Conservation (phyloP, 2,113 vertebrate genomes). For the Geococcyx californianus region DNA sequence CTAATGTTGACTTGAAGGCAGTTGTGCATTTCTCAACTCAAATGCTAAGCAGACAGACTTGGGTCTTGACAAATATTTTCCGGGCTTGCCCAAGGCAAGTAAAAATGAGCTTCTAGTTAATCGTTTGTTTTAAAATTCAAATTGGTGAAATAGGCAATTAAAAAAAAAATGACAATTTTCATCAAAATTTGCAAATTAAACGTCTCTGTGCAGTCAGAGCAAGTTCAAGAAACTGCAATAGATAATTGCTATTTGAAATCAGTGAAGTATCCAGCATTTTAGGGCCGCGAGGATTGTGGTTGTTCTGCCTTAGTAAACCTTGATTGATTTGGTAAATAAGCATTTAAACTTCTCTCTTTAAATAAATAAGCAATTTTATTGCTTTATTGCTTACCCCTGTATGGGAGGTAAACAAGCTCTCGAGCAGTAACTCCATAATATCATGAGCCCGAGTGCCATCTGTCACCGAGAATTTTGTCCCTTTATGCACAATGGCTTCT, state of each 20-base stretch:
- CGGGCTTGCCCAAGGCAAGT: constrained; percentile 68
- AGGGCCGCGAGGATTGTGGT: constrained; percentile 36
- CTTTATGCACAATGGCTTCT: constrained; percentile 62
- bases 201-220: constrained; percentile 44
- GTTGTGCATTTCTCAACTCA: constrained; percentile 75
- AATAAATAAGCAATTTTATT: constrained; percentile 76
- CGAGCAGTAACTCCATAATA: constrained; percentile 20
- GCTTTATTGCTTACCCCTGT: constrained; percentile 70
- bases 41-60: constrained; percentile 64
- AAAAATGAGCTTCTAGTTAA: constrained; percentile 64
- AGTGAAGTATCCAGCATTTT: constrained; percentile 62
- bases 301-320: constrained; percentile 74
- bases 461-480: constrained; percentile 71
- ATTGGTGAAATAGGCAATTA: constrained; percentile 66
- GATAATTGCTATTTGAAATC: constrained; percentile 67
- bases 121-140: constrained; percentile 65
- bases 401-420: constrained; percentile 64
- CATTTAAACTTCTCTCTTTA: constrained; percentile 74
- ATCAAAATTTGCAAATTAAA: constrained; percentile 67
- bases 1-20: constrained; percentile 77
- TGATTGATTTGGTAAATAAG: constrained; percentile 75
- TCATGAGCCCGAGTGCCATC: constrained; percentile 52
- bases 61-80: constrained; percentile 73
- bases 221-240: constrained; percentile 43
- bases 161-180: constrained; percentile 71